Percentiles rank a stretch among this genome's conserved stretches.
Conservation (phyloP, 2,888 invertebrate species). For the Sesia apiformis region DNA sequence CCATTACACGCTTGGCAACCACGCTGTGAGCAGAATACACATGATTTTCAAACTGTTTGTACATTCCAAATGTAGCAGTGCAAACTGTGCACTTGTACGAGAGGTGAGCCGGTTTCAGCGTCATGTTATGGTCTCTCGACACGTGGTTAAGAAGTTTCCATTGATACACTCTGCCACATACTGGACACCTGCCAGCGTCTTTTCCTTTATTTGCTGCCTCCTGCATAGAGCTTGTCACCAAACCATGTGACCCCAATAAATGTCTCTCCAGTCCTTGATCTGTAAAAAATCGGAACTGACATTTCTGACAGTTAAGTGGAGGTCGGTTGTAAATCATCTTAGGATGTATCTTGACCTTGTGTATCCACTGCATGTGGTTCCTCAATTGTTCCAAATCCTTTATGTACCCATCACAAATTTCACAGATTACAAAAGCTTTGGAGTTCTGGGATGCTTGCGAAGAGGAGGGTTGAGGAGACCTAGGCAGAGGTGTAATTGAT, state of each 20-base stretch:
- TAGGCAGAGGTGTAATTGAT: conserved; percentile 91
- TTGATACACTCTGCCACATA: conserved; percentile 89
- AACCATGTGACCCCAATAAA: conserved; percentile 93
- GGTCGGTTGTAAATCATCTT: conserved; percentile 97
- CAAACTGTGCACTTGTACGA: conserved; percentile 97
- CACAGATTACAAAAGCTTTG: conserved; percentile 96
- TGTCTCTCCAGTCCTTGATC: conserved; percentile 97
- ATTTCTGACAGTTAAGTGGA: conserved; percentile 96
- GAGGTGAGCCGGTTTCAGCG: conserved; percentile 92
- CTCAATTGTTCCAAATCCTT: conserved; percentile 95
- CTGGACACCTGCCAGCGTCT: conserved; percentile 95
- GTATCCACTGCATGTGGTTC: conserved; percentile 98
- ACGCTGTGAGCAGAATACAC: conserved; percentile 96
- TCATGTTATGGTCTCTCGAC: conserved; percentile 94
- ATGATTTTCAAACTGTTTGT: conserved; percentile 96
- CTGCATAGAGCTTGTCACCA: conserved; percentile 97
- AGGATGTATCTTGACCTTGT: conserved; percentile 96
- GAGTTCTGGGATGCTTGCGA: conserved; percentile 49
- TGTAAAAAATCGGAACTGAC: conserved; percentile 96
- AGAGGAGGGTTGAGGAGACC: conserved; percentile 73
- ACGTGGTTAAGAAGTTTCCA: conserved; percentile 95
- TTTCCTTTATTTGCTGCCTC: conserved; percentile 96
- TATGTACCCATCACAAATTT: conserved; percentile 97
- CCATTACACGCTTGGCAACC: conserved; percentile 90
- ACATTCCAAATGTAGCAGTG: conserved; percentile 96